These are phyloP conservation scores for Syncerus caffer DNA, from an alignment of 2,797 vertebrate genomes.

Conservation along the genomic window DNA sequence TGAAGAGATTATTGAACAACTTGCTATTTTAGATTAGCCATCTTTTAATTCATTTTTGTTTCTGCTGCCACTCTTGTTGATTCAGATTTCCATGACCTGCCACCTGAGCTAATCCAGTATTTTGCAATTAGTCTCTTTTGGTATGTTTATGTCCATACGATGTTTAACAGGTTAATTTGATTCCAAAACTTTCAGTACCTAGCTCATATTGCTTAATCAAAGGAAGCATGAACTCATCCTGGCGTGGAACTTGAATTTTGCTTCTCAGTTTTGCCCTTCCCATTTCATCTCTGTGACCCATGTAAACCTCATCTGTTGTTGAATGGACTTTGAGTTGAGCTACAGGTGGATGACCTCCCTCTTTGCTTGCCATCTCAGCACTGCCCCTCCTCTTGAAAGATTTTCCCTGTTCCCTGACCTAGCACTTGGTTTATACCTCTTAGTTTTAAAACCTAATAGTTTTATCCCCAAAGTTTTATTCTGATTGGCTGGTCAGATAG, in stretches of 20 bases:
- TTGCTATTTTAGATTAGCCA: not conserved
- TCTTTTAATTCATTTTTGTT: not conserved
- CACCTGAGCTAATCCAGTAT: not conserved
- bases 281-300: rapidly evolving
- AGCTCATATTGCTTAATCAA: not conserved
- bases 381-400: not conserved
- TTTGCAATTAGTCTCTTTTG: not conserved
- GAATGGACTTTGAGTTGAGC: not conserved
- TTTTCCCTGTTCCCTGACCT: not conserved
- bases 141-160: not conserved
- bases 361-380: not conserved
- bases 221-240: not conserved
- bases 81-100: not conserved
- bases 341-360: no score
- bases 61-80: not conserved
- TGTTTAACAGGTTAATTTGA: not conserved
- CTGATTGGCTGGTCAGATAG: not conserved
- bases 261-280: not conserved
- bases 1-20: not conserved
- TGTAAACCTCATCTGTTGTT: not conserved
- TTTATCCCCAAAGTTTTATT: not conserved
- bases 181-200: not conserved
- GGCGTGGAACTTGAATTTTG: not conserved
- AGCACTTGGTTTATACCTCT: not conserved
- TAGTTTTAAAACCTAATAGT: not conserved